These are phyloP conservation scores for Cyprinella venusta DNA, from an alignment of 2,797 vertebrate species.

Conservation along the genomic window DNA sequence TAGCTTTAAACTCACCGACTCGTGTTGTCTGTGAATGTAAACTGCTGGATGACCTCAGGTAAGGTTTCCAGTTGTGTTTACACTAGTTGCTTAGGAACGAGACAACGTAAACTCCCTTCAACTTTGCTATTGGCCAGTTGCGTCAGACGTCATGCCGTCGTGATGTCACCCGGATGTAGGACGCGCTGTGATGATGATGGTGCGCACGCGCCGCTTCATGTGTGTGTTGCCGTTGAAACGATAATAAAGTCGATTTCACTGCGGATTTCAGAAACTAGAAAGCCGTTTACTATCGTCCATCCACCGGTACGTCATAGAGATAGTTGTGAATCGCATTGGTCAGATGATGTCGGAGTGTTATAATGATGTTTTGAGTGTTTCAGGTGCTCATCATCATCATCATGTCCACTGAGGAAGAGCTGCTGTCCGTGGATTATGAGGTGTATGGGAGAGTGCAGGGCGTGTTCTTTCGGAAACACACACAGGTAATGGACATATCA, in stretches of 20 bases:
- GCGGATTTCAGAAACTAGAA: neutral
- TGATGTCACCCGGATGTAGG: conserved; percentile 54
- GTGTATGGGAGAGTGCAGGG: conserved; percentile 91
- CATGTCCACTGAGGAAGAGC: conserved; percentile 59
- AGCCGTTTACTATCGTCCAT: neutral
- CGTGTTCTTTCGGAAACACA: conserved; percentile 96
- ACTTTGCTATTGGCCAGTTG: conserved; percentile 64
- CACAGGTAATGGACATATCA: conserved; percentile 80
- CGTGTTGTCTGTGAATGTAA: neutral
- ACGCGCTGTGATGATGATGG: neutral
- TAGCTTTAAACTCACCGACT: conserved; percentile 19
- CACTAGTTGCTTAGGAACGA: conserved; percentile 72
- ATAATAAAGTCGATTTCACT: neutral
- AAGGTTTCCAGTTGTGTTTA: conserved; percentile 59
- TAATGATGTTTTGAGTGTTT: neutral
- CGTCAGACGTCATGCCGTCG: conserved; percentile 55
- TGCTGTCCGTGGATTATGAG: conserved; percentile 92
- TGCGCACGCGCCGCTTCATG: neutral
- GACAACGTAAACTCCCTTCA: neutral
- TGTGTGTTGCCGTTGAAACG: neutral
- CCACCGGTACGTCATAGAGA: neutral
- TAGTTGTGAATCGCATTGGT: too few relatives aligned
- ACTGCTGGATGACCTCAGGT: neutral
- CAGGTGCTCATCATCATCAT: conserved; percentile 46
- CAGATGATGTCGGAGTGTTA: too few relatives aligned